Evolutionary conservation across 1,140 invertebrate genomes (phyloP).

Genomic region (Eumeta japonica): DNA sequence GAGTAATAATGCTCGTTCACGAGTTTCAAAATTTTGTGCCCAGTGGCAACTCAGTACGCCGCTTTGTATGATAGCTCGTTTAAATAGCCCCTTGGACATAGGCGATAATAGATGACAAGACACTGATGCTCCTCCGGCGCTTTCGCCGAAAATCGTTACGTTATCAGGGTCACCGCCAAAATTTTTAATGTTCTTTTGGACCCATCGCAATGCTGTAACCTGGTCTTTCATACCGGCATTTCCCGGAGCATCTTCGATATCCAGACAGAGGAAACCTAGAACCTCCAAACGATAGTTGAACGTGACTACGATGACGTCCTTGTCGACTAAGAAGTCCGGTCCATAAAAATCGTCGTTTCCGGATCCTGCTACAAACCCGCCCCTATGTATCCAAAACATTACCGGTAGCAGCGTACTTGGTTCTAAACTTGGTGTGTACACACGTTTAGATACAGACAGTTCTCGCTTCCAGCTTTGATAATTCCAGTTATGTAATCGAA

Average conservation of each 20-base stretch:
- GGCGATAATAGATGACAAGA: constrained; percentile 56
- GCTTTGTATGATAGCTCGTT: constrained; percentile 21
- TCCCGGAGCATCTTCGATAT: constrained; percentile 44
- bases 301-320: constrained; percentile 66
- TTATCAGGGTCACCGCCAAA: constrained; percentile 74
- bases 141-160: constrained; percentile 77
- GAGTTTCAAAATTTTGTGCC: constrained; percentile 17
- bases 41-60: constrained; percentile 23
- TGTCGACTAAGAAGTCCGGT: constrained; percentile 63
- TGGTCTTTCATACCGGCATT: constrained; percentile 40
- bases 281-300: constrained; percentile 70
- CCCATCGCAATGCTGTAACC: constrained; percentile 37
- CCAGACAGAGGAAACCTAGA: constrained; percentile 58
- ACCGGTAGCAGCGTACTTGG: constrained; percentile 32
- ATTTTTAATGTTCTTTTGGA: constrained; percentile 27
- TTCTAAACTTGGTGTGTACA: constrained; percentile 34
- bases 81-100: constrained; percentile 58
- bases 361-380: constrained; percentile 39
- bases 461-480: constrained; percentile 27
- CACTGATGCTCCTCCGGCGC: constrained; percentile 62
- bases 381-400: constrained; percentile 56
- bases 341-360: constrained; percentile 48
- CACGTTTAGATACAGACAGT: constrained; percentile 50
- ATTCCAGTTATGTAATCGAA: constrained; percentile 8
- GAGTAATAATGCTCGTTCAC: constrained; percentile 20